phyloP scores from a whole-genome alignment of 2,888 invertebrate species.

The Anthoptus insignis region DNA sequence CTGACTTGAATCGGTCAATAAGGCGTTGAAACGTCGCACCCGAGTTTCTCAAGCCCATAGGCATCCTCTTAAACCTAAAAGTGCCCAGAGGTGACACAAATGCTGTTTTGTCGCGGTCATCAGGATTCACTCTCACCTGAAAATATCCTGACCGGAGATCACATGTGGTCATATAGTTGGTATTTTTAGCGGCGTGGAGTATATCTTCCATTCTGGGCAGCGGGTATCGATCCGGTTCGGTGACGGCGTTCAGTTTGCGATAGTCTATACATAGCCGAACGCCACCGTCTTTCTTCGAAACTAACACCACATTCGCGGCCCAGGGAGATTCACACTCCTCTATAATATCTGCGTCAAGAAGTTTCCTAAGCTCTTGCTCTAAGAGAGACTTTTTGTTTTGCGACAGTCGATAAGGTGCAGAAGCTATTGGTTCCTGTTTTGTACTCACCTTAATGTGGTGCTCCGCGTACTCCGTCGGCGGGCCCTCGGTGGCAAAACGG shows the following conservation, averaged over 20 bases:
- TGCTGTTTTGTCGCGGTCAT: constrained; percentile 22
- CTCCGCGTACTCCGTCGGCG: constrained; percentile 43
- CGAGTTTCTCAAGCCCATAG: too few species aligned
- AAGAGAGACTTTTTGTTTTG: constrained; percentile 49
- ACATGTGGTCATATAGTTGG: constrained; percentile 46
- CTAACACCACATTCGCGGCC: constrained; percentile 53
- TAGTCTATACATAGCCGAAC: constrained; percentile 55
- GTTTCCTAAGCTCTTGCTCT: constrained; percentile 50
- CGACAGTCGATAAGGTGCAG: constrained; percentile 56
- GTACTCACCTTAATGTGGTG: constrained; percentile 54
- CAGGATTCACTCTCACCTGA: constrained; percentile 44
- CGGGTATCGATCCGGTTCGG: constrained; percentile 46
- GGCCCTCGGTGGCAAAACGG: constrained; percentile 31
- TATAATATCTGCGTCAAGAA: constrained; percentile 17
- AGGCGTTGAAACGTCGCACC: constrained; percentile 44
- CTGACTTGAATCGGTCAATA: constrained; percentile 47
- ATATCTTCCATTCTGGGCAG: constrained; percentile 52
- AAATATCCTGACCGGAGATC: constrained; percentile 51
- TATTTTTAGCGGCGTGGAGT: constrained; percentile 48
- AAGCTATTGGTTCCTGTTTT: constrained; percentile 55
- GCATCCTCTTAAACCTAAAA: too few species aligned
- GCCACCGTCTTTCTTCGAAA: constrained; percentile 51
- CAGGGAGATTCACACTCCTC: constrained; percentile 53
- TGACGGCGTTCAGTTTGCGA: constrained; percentile 54
- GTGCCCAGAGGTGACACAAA: too few species aligned